Evolutionary conservation across 2,797 vertebrate genomes (phyloP), one percentile per base, ranked within the genome.

Genomic region (Gymnopithys bicolor): DNA sequence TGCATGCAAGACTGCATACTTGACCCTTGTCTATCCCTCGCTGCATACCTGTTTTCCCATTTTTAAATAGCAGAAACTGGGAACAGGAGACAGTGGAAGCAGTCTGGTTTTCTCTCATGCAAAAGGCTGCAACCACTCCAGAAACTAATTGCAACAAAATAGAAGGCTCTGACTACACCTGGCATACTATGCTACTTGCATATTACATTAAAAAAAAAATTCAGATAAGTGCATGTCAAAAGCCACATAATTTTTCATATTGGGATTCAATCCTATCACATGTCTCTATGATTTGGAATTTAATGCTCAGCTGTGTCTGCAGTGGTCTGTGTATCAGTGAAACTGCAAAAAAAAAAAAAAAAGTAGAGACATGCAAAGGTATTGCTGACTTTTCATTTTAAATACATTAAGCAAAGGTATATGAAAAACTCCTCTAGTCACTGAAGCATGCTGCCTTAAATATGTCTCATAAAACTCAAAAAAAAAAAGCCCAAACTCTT

Each of bases 31-130:
- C 22, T 62, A 11, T 60, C 11, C 32, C 74, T 48, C 30, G 37
- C 51, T 48, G 11, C 25, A 11, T 46, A 56, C 24, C 13, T 52
- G 52, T 10, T 24, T 81, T 53, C 30, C 18, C 15, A 15, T 16
- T 60, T 92, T 55, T 62, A 73, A 69, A 43, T 7, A 66, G 43
- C 0, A 55, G 56, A 37, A 79, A 43, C 4, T 28, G 6, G 9
- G 15, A 9, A 33, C 30, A 67, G 8, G 9, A 69, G 21, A 28
- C 11, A 67, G 4, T 0, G 1, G 19, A 33, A 63, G 2, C 7
- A 4, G 1, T 51, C 10, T n/a, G 13, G 10, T 30, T 24, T 84
- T 84, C 27, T 48, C 41, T 33, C 15, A 13, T 30, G 6, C 8
- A 62, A 55, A 88, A 51, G 10, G 2, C 24, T 73, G 16, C 7